Percentiles rank a stretch among this genome's conserved stretches.
Evolutionary conservation across 2,888 invertebrate species (phyloP).

Genomic region (Nemotelus nigrinus): DNA sequence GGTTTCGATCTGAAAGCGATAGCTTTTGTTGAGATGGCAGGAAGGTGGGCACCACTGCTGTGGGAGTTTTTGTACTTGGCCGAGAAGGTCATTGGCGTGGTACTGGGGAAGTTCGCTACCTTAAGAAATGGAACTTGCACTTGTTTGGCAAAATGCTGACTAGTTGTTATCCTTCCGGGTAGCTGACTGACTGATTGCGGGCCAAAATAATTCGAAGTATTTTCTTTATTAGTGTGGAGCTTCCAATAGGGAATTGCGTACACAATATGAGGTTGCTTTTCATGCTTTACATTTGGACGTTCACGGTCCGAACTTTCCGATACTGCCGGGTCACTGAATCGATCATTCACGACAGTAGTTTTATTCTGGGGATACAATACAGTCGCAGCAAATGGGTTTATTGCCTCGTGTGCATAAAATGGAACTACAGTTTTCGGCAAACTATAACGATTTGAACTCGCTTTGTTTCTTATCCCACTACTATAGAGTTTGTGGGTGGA

Average conservation of each 20-base stretch:
- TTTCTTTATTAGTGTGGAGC: neutral
- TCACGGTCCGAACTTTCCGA: neutral
- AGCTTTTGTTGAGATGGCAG: neutral
- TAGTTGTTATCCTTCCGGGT: neutral
- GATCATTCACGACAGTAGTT: neutral
- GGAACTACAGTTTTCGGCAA: constrained; percentile 55
- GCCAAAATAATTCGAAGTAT: neutral
- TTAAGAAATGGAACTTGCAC: neutral
- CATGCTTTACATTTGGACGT: neutral
- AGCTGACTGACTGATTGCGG: neutral
- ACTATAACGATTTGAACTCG: neutral
- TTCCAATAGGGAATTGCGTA: constrained; percentile 20
- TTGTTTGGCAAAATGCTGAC: neutral
- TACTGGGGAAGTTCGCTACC: neutral
- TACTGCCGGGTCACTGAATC: neutral
- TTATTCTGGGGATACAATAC: neutral
- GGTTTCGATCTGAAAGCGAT: neutral
- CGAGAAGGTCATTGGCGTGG: neutral
- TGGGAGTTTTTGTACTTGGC: neutral
- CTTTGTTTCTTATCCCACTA: neutral
- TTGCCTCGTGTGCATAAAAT: constrained; percentile 62
- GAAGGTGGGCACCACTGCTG: neutral
- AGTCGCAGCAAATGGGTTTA: constrained; percentile 50
- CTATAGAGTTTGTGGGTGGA: constrained; percentile 50
- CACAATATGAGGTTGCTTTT: neutral